phyloP scores from a whole-genome alignment of 2,888 invertebrate genomes.

The Sclerodermus sp. region DNA sequence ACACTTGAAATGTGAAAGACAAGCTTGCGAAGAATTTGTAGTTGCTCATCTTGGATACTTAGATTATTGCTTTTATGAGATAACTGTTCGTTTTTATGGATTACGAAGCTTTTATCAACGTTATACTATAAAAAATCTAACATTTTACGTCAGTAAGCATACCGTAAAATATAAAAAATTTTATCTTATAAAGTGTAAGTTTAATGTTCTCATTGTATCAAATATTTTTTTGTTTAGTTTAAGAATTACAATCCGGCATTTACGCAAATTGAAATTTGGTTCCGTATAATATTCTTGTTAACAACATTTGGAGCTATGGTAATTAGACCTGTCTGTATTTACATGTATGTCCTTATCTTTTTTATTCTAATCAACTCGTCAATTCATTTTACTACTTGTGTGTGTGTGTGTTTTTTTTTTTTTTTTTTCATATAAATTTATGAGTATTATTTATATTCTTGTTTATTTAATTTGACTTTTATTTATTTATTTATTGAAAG shows the following conservation, averaged over 20 bases:
- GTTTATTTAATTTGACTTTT: background rate
- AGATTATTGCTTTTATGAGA: conserved; percentile 84
- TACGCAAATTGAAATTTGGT: conserved; percentile 97
- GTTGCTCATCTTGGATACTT: conserved; percentile 87
- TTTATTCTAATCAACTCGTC: background rate
- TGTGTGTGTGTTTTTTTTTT: too few species aligned
- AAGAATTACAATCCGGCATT: conserved; percentile 95
- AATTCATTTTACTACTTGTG: too few species aligned
- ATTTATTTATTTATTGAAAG: background rate
- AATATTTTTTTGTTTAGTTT: conserved; percentile 69
- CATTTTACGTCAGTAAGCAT: conserved; percentile 76
- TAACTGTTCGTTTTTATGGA: conserved; percentile 82
- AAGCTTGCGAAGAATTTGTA: conserved; percentile 84
- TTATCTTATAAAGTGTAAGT: too few species aligned
- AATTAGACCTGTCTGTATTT: too few species aligned
- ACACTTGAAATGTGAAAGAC: conserved; percentile 78
- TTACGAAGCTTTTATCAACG: conserved; percentile 82
- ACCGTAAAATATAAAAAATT: conserved; percentile 3
- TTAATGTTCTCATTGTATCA: background rate
- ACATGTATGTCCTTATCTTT: conserved; percentile 32
- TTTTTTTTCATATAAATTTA: too few species aligned
- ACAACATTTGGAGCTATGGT: conserved; percentile 85
- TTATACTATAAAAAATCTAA: conserved; percentile 80
- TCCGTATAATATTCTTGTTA: conserved; percentile 88
- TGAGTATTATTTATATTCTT: too few species aligned